Evolutionary conservation across 2,797 vertebrate species (phyloP).

Genomic region (Threskiornis aethiopicus): DNA sequence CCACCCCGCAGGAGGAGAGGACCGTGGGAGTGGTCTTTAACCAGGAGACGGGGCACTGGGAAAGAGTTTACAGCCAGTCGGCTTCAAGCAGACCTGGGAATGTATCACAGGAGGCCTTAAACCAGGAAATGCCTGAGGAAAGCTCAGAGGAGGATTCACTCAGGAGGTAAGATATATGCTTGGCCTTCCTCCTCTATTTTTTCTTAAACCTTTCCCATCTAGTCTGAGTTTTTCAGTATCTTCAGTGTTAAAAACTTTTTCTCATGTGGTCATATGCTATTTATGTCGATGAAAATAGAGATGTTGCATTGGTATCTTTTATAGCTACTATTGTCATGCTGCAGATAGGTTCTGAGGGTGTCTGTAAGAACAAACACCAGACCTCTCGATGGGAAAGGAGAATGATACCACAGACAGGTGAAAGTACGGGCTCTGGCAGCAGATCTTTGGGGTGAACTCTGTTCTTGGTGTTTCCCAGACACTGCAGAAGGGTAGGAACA

Average conservation of each 20-base stretch:
- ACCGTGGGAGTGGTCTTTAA: constrained; percentile 95
- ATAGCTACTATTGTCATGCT: not conserved
- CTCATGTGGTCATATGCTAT: not conserved
- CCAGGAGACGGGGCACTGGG: constrained; percentile 97
- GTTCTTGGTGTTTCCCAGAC: not conserved
- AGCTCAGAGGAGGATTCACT: constrained; percentile 96
- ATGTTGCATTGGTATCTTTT: not conserved
- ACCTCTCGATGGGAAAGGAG: not conserved
- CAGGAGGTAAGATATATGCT: constrained; percentile 83
- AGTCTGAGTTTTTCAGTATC: not conserved
- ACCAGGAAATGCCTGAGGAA: constrained; percentile 97
- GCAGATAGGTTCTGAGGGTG: not conserved
- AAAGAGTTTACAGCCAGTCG: constrained; percentile 92
- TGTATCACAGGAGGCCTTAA: constrained; percentile 95
- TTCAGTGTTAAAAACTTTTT: not conserved
- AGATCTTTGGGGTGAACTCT: not conserved
- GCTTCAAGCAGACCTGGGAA: constrained; percentile 83
- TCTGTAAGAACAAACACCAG: not conserved
- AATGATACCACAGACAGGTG: not conserved
- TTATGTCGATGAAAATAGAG: not conserved
- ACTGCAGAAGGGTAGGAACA: not conserved
- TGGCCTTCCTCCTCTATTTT: constrained; percentile 17
- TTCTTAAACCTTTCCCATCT: not conserved
- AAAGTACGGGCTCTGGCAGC: not conserved
- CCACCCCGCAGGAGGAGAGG: constrained; percentile 86